Evolutionary conservation across 2,113 vertebrate genomes (phyloP), one percentile per base, ranked within the genome.

Genomic region (rabbit (Oryctolagus cuniculus)): DNA sequence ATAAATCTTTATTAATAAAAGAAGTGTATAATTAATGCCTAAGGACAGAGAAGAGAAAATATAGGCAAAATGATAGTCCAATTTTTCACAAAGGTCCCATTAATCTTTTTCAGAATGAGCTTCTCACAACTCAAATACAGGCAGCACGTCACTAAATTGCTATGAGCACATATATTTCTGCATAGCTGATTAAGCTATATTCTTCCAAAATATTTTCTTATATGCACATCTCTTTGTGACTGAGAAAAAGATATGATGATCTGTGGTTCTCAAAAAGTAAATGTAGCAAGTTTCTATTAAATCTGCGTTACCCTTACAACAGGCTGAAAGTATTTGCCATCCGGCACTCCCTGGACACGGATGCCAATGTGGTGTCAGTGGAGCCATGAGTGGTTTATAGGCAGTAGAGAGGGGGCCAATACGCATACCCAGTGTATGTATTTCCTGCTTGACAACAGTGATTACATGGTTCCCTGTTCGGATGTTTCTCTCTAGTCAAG

Each of bases 31-130:
- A 44, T 44, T 44, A 75, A 69, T 55, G 53, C 29, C 38, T 67
- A 89, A 92, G 0, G 0, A 21, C 36, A 61, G 19, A 29, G 72
- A 72, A 90, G 70, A 16, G 6, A 44, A 80, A 82, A 1, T 0
- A 2, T 15, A 90, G 3, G 27, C 91, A 77, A n/a, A 38, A 34
- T 51, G 69, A 84, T 55, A 90, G 25, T 13, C 53, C 24, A 24
- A 15, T n/a, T 89, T 83, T 81, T 34, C 22, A 38, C 2, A 12
- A 12, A n/a, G 44, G 16, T 90, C 13, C 0, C 5, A 5, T 67
- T 83, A 22, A 22, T n/a, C 10, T 87, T 66, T n/a, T 0, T 31
- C 70, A 81, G 11, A 61, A 1, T n/a, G 16, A 22, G 22, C 11
- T 29, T 31, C 27, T 34, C 5, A 6, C 25, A 34, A n/a, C 31